Base-by-base conservation (phyloP, 35 echinoderm and acorn worm species). In the Patiria miniata region DNA sequence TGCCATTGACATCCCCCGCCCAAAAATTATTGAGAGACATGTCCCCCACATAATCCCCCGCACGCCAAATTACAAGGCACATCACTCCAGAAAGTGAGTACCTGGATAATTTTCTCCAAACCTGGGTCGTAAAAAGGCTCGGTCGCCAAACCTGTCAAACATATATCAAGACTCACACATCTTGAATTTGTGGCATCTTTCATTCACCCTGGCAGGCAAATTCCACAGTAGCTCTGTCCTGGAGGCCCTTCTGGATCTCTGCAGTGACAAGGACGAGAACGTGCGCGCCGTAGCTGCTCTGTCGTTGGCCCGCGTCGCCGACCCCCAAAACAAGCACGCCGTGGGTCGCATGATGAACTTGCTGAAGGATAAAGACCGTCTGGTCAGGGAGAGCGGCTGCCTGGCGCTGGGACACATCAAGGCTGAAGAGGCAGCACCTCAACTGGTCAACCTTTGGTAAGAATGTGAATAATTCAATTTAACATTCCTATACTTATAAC, bases 401-500 rank as follows among this genome's bases (percentile, higher is more conserved):
- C 93, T 99, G 15, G 93, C 96, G 19, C 73, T 99, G 83, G 96
- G 96, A 5, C 89, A 99, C 42, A 90, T 99, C 61, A 99, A 90
- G 69, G 96, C 92, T 6, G 90, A 88, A 37, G 83, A 92, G 51
- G 92, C 96, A n/a, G 87, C 94, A 6, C 84, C 90, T 7, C 89
- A 87, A 18, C 83, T 99, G 33, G 93, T 99, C 1, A 56, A 99
- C 37, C 54, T 99, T 23, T 99, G 96, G 96, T 99, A 84, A 87
- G 96, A n/a, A n/a, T n/a, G n/a, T n/a, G n/a, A n/a, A n/a, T n/a
- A n/a, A n/a, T n/a, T n/a, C n/a, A n/a, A n/a, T n/a, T n/a, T n/a
- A n/a, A n/a, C n/a, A n/a, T n/a, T n/a, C n/a, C n/a, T n/a, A n/a
- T n/a, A n/a, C n/a, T n/a, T n/a, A n/a, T n/a, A n/a, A n/a, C n/a